These are phyloP conservation scores for Arge pagana DNA, from an alignment of 2,888 invertebrate genomes.

Conservation along the genomic window DNA sequence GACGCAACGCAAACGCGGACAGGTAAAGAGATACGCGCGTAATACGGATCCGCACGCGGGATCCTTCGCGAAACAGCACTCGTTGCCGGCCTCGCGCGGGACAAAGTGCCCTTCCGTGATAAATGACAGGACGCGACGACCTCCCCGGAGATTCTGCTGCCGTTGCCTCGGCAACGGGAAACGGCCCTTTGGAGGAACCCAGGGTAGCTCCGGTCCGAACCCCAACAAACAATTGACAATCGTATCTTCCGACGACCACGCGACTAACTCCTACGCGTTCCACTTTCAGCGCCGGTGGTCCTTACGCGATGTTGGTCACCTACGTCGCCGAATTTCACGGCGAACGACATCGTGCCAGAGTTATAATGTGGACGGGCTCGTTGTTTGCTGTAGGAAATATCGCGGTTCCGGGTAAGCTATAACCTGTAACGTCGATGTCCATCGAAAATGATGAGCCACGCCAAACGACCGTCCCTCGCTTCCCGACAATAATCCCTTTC, in stretches of 20 bases:
- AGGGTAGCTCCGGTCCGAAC: no score
- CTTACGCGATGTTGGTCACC: slow-evolving; percentile 73
- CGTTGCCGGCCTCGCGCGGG: no score
- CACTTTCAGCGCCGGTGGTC: slow-evolving; percentile 66
- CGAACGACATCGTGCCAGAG: slow-evolving; percentile 66
- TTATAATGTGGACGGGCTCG: slow-evolving; percentile 70
- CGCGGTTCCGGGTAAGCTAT: slow-evolving; percentile 66
- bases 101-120: slow-evolving; percentile 9
- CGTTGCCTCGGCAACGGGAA: slow-evolving; percentile 6
- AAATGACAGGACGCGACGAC: slow-evolving; percentile 1
- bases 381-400: slow-evolving; percentile 69
- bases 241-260: neutral
- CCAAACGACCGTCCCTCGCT: no score
- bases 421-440: no score
- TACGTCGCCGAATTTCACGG: slow-evolving; percentile 78
- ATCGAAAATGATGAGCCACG: no score
- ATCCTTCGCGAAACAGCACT: no score
- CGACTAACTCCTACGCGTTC: neutral
- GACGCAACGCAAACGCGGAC: no score
- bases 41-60: no score
- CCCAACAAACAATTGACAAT: slow-evolving; percentile 4
- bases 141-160: neutral
- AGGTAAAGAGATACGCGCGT: no score
- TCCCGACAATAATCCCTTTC: no score
- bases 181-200: neutral